phyloP scores from a whole-genome alignment of 2,797 vertebrate species.

The Heteromormyrus szaboi region DNA sequence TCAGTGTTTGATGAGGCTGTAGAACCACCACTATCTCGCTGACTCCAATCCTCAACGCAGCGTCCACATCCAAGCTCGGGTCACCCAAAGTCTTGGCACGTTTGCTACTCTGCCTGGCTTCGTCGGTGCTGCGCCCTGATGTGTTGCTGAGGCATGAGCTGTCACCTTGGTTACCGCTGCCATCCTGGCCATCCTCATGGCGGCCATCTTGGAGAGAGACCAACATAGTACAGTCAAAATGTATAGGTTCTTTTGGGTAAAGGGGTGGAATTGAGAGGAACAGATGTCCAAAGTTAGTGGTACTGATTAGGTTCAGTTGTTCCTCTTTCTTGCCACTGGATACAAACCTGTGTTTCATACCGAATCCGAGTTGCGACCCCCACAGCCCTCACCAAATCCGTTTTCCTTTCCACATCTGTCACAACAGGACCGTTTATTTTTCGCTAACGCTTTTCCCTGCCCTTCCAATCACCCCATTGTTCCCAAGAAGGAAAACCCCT shows the following conservation, averaged over 20 bases:
- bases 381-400: neutral
- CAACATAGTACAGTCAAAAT: neutral
- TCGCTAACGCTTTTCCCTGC: neutral
- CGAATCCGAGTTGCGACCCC: neutral
- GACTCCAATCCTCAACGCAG: slow-evolving; percentile 75
- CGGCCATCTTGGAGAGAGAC: slow-evolving; percentile 57
- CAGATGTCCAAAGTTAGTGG: neutral
- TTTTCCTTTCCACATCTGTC: neutral
- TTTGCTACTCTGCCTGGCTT: slow-evolving; percentile 91
- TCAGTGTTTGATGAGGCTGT: slow-evolving; percentile 88
- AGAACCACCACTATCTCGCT: slow-evolving; percentile 94
- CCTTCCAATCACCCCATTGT: neutral
- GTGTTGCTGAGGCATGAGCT: slow-evolving; percentile 95
- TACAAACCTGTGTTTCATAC: neutral
- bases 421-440: neutral
- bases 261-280: neutral
- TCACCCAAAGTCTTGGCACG: slow-evolving; percentile 92
- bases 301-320: neutral
- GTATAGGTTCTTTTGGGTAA: neutral
- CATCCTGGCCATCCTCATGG: slow-evolving; percentile 87
- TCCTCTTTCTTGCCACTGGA: neutral
- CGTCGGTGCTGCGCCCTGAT: slow-evolving; percentile 93
- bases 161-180: slow-evolving; percentile 73
- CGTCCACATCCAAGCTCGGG: slow-evolving; percentile 91
- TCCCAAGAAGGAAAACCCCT: neutral